Base-by-base conservation (phyloP, 2,888 invertebrate species). In the Orgyia antiqua region DNA sequence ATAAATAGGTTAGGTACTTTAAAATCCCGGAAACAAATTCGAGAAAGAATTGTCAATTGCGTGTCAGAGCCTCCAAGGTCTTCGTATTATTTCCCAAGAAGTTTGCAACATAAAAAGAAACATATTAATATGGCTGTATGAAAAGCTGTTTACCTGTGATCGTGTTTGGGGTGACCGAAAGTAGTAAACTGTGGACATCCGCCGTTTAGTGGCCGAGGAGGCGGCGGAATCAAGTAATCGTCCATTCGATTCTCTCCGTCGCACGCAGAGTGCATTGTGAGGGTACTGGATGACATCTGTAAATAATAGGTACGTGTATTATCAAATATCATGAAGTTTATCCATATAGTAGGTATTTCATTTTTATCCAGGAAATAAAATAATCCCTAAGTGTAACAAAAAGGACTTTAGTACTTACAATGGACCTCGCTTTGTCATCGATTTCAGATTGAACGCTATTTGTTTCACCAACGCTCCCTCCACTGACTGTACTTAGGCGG, bases 401-500 rank as follows among this genome's bases (percentile, higher is more conserved):
- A n/a, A n/a, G n/a, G n/a, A n/a, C n/a, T 15, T 15, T 6, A 15
- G 10, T 29, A 72, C 80, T 80, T 64, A 84, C 84, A 51, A 84
- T 76, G 24, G 86, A 84, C 41, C 84, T 68, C 6, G 83, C 72
- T 49, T 93, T 89, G 32, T 94, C 94, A 42, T 95, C 95, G 31
- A 91, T 90, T 66, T 95, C 95, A 0, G 95, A 95, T 61, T 94
- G 94, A 0, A 94, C 93, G 32, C 95, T 94, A 58, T 94, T 94
- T 2, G 84, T 79, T 55, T 95, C 95, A 0, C 93, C 94, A 0
- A 93, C 87, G 53, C 94, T 94, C 17, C 92, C 91, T 2, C 93
- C 94, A 51, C 94, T 94, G 6, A 92, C 92, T 2, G 93, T 94
- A 56, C 95, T 95, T 66, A 94, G 89, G 7, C 94, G 89, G 0